phyloP scores from a whole-genome alignment of 2,888 invertebrate genomes.

The Metopia argyrocephala region DNA sequence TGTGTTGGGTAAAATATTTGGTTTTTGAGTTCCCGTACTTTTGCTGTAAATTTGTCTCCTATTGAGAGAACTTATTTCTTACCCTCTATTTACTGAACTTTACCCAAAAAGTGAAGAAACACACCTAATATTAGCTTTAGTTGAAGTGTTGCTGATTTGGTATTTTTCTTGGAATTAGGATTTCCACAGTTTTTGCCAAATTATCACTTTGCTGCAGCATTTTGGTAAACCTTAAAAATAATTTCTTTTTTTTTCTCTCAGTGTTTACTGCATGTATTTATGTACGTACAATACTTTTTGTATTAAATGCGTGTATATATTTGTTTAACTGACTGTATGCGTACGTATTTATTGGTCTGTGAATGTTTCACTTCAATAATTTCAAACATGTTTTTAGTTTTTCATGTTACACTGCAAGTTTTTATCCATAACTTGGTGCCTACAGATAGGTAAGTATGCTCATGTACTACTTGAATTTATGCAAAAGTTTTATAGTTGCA shows the following conservation, averaged over 20 bases:
- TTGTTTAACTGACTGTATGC: not conserved
- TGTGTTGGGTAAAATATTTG: no score
- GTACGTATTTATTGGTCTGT: not conserved
- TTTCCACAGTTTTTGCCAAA: no score
- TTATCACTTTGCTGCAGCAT: no score
- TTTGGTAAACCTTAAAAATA: no score
- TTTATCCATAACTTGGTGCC: not conserved
- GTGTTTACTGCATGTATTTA: not conserved
- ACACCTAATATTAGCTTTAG: no score
- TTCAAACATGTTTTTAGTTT: constrained; percentile 34
- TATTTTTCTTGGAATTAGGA: no score
- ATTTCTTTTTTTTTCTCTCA: not conserved
- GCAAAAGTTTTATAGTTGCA: not conserved
- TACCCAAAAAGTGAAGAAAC: no score
- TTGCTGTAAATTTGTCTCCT: no score
- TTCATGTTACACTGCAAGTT: not conserved
- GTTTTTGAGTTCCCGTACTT: no score
- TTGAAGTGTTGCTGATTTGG: no score
- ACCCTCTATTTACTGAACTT: no score
- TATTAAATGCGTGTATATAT: not conserved
- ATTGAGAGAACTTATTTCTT: no score
- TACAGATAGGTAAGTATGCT: not conserved
- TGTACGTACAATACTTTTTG: not conserved
- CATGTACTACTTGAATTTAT: not conserved
- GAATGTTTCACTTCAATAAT: constrained; percentile 14